phyloP scores from a whole-genome alignment of 2,888 invertebrate species.

The Acleris sparsana region DNA sequence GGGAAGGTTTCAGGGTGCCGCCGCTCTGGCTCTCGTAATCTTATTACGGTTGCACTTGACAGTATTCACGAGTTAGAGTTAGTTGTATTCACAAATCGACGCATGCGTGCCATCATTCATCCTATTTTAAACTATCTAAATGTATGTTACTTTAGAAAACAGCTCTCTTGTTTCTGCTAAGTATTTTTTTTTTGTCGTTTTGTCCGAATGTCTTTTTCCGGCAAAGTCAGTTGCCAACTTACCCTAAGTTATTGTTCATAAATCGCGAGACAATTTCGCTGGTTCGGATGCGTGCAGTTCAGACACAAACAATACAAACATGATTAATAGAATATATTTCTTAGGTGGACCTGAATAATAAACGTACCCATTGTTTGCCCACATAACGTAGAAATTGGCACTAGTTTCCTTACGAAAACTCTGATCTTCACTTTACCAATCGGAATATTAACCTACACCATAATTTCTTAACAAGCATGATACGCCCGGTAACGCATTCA shows the following conservation, averaged over 20 bases:
- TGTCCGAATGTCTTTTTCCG: too few species aligned
- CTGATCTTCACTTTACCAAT: slow-evolving; percentile 9
- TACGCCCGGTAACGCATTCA: slow-evolving; percentile 14
- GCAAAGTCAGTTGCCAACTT: too few species aligned
- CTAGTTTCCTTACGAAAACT: slow-evolving; percentile 22
- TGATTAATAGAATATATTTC: slow-evolving; percentile 22
- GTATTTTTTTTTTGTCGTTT: too few species aligned
- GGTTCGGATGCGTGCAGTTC: slow-evolving; percentile 1
- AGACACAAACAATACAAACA: not conserved
- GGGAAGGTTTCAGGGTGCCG: slow-evolving; percentile 9
- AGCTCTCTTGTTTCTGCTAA: too few species aligned
- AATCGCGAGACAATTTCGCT: slow-evolving; percentile 13
- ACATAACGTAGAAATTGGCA: not conserved
- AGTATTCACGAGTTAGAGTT: slow-evolving; percentile 2
- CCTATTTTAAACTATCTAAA: too few species aligned
- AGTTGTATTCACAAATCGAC: too few species aligned
- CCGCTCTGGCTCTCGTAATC: slow-evolving; percentile 17
- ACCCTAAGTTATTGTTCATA: not conserved
- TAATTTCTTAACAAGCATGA: slow-evolving; percentile 23
- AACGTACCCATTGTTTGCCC: too few species aligned
- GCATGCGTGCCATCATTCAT: too few species aligned
- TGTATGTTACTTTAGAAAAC: too few species aligned
- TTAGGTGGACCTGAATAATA: not conserved
- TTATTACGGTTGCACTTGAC: slow-evolving; percentile 25
- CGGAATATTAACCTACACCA: slow-evolving; percentile 23